Percentiles rank a stretch among this genome's conserved stretches.
Evolutionary conservation across 2,888 invertebrate genomes (phyloP).

Genomic region (Coelogynopora nodosa): DNA sequence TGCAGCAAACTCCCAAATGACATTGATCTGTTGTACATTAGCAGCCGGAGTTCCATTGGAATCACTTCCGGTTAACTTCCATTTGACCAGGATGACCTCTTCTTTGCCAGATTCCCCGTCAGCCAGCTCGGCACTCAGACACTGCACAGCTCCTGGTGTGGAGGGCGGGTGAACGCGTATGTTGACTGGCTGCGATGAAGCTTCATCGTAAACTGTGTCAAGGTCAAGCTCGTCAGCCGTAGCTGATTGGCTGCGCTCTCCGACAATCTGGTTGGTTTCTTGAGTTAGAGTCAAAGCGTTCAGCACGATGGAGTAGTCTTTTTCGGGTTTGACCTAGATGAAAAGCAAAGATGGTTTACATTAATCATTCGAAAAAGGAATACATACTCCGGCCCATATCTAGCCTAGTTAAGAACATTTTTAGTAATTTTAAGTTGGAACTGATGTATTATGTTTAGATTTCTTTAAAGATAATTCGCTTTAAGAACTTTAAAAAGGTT

Average conservation of each 20-base stretch:
- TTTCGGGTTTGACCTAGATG: constrained; percentile 51
- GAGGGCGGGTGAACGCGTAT: not conserved
- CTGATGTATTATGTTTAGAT: no score
- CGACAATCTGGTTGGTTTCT: constrained; percentile 53
- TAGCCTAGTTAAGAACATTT: no score
- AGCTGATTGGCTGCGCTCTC: constrained; percentile 47
- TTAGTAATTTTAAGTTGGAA: no score
- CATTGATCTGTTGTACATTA: constrained; percentile 56
- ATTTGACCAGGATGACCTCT: constrained; percentile 56
- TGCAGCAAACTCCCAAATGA: constrained; percentile 57
- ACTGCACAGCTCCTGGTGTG: not conserved
- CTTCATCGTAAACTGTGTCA: constrained; percentile 29
- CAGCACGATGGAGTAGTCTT: constrained; percentile 57
- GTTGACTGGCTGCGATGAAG: not conserved
- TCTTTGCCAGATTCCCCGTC: constrained; percentile 38
- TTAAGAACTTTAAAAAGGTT: no score
- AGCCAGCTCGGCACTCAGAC: not conserved
- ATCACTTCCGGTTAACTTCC: constrained; percentile 53
- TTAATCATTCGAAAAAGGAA: no score
- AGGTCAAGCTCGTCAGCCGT: not conserved
- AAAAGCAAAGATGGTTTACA: not conserved
- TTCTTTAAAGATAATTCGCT: no score
- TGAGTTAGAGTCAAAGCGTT: constrained; percentile 60
- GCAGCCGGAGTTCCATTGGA: constrained; percentile 47
- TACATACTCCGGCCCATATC: no score